Percentiles rank a stretch among this genome's conserved stretches.
Conservation (phyloP, 2,797 vertebrate genomes). For the Fundulus diaphanus region DNA sequence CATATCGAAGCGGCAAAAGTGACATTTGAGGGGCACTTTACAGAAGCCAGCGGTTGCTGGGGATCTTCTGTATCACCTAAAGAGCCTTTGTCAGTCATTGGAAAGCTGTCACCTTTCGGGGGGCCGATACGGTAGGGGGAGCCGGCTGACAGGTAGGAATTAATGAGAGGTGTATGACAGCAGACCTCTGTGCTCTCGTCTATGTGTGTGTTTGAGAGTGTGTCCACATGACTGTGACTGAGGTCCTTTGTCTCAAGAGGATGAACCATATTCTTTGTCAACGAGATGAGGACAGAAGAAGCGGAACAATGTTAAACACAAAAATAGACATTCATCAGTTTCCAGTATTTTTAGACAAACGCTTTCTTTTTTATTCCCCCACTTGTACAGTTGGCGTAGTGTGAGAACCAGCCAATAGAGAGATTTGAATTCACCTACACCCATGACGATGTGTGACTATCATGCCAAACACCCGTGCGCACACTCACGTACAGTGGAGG, state of each 20-base stretch:
- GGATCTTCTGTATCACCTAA: slow-evolving; percentile 85
- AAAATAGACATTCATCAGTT: slow-evolving; percentile 23
- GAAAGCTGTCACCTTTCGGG: slow-evolving; percentile 82
- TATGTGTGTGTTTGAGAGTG: slow-evolving; percentile 49
- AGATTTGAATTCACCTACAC: slow-evolving; percentile 29
- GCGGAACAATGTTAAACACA: slow-evolving; percentile 35
- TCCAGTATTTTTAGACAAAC: slow-evolving; percentile 9
- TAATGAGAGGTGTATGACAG: slow-evolving; percentile 85
- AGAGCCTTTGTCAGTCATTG: slow-evolving; percentile 85
- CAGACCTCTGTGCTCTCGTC: slow-evolving; percentile 70
- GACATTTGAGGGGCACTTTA: slow-evolving; percentile 88
- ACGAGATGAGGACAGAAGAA: slow-evolving; percentile 43
- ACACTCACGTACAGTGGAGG: neutral
- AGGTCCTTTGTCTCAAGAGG: slow-evolving; percentile 80
- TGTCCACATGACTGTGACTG: slow-evolving; percentile 52
- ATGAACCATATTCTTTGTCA: slow-evolving; percentile 71
- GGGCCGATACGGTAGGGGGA: slow-evolving; percentile 77
- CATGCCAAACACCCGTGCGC: slow-evolving; percentile 45
- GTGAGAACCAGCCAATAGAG: slow-evolving; percentile 14
- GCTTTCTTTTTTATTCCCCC: slow-evolving; percentile 17
- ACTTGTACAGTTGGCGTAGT: slow-evolving; percentile 20
- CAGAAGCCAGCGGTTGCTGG: slow-evolving; percentile 78
- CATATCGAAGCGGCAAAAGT: slow-evolving; percentile 80
- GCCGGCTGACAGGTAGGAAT: slow-evolving; percentile 82
- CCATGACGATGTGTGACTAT: slow-evolving; percentile 22